phyloP scores from a whole-genome alignment of 2,113 vertebrate species.

The Sander vitreus region DNA sequence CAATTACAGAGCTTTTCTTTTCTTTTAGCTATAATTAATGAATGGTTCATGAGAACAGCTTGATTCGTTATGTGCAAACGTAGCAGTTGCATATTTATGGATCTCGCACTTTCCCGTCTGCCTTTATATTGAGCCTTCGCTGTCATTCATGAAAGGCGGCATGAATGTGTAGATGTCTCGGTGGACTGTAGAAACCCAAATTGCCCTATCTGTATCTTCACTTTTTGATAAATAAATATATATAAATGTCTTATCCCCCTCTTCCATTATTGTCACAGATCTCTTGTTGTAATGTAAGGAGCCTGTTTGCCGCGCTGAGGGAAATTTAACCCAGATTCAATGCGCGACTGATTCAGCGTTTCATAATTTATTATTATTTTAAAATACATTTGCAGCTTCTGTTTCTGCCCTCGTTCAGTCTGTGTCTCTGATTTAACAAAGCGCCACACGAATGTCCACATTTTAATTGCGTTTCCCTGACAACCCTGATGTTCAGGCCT shows the following conservation, averaged over 20 bases:
- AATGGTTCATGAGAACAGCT: too few species aligned
- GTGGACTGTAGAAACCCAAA: too few species aligned
- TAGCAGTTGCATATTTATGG: too few species aligned
- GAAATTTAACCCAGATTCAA: neutral
- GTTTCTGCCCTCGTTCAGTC: neutral
- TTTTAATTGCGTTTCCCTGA: conserved; percentile 67
- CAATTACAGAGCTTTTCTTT: too few species aligned
- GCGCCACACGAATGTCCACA: conserved; percentile 36
- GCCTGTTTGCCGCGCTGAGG: neutral
- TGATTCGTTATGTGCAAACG: too few species aligned
- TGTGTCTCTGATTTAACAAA: conserved; percentile 34
- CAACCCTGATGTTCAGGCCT: conserved; percentile 54
- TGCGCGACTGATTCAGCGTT: neutral
- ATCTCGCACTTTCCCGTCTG: too few species aligned
- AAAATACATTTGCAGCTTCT: neutral
- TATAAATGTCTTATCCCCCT: neutral
- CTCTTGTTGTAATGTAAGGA: neutral
- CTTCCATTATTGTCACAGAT: neutral
- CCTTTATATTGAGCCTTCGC: too few species aligned
- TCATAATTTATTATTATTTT: conserved; percentile 26
- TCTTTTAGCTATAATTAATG: too few species aligned
- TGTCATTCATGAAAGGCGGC: too few species aligned
- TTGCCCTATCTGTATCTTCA: too few species aligned
- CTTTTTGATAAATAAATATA: neutral
- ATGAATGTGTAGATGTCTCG: too few species aligned